Evolutionary conservation across 53 echinoderm and acorn worm species (phyloP), one percentile per base, ranked within the genome.

Genomic region (Holothuria scabra): DNA sequence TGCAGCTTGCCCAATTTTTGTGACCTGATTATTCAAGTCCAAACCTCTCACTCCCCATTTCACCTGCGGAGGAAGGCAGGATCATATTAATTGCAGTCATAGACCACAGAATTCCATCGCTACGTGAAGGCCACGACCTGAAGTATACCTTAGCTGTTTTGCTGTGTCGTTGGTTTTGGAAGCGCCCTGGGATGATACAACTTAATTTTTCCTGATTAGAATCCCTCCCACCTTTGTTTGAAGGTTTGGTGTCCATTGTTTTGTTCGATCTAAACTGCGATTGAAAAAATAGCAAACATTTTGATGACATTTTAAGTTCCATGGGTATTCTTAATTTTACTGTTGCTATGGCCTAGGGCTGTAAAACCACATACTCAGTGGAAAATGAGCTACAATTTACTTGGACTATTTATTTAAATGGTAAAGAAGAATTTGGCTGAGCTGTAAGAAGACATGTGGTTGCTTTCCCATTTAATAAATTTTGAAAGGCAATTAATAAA

Each of bases 51-150:
- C 46, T 26, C 19, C 23, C 48, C 72, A 44, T 9, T 72, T 14
- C 72, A 46, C 72, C 44, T 26, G 72, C 72, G 46, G 72, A 8
- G 72, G 24, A 23, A 24, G 49, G 48, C 46, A 28, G 48, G 72
- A 72, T 72, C 72, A 21, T 72, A 48, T 72, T 72, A 44, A 25
- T 72, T 48, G 46, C 48, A 44, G 22, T 46, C 46, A 46, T 46
- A 46, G 72, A 72, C 72, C 72, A 72, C 72, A 20, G 72, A 72
- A 72, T 72, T 72, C 72, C 72, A 72, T 18, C 41, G 46, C 72
- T 46, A 44, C 41, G 72, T 72, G 72, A 72, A 49, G 72, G 72
- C 8, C 72, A 46, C 46, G 72, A 72, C 72, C 72, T 46, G 23
- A 32, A 41, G 49, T 72, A 25, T 46, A 23, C 24, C 72, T 25